Evolutionary conservation across 2,113 vertebrate genomes (phyloP).

Genomic region (Panthera tigris): DNA sequence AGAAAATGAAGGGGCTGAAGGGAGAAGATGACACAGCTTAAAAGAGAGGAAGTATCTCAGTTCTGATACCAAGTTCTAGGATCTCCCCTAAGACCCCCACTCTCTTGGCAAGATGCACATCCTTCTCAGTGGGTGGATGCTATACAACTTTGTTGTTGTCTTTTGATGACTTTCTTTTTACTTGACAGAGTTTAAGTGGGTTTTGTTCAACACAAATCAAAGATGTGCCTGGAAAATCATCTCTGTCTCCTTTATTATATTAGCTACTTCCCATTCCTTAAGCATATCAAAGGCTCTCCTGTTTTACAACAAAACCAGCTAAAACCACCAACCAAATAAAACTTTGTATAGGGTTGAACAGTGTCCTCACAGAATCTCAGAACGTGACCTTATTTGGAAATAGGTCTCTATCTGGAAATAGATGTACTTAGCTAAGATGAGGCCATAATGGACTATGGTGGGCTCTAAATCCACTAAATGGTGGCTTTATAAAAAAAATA

Average conservation of each 20-base stretch:
- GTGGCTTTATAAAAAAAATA: background rate
- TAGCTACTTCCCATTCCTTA: background rate
- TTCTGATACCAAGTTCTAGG: background rate
- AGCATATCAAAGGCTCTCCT: background rate
- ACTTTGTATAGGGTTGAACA: background rate
- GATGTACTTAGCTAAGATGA: background rate
- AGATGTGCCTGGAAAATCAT: background rate
- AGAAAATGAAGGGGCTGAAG: background rate
- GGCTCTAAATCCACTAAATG: background rate
- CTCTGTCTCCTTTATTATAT: background rate
- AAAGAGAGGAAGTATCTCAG: background rate
- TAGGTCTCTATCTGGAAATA: background rate
- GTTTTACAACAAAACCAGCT: background rate
- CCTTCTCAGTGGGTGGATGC: background rate
- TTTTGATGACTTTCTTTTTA: background rate
- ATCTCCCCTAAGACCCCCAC: background rate
- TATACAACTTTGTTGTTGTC: background rate
- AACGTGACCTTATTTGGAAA: background rate
- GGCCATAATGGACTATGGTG: background rate
- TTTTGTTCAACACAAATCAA: background rate
- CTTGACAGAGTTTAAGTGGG: background rate
- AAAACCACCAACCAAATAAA: background rate
- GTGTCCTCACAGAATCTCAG: background rate
- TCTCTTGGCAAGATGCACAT: background rate
- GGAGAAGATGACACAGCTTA: background rate